Evolutionary conservation across 2,888 invertebrate species (phyloP).

Genomic region (Gibbula magus): DNA sequence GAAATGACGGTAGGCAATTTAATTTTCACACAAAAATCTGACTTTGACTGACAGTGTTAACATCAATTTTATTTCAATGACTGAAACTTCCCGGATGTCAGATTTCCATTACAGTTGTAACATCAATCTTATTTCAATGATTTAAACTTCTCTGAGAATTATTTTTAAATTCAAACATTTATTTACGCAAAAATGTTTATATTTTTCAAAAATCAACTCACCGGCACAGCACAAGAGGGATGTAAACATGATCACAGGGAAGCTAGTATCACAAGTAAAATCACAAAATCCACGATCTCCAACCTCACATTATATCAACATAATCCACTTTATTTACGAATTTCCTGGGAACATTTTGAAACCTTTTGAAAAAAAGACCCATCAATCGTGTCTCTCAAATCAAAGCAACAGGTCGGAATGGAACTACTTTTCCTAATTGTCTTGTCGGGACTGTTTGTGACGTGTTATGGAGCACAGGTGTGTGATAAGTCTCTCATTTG

Average conservation of each 20-base stretch:
- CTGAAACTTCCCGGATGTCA: too few relatives aligned
- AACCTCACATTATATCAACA: too few relatives aligned
- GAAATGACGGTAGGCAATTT: too few relatives aligned
- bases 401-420: not conserved
- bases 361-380: not conserved
- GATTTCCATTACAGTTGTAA: too few relatives aligned
- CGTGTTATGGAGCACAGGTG: not conserved
- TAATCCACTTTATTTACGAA: not conserved
- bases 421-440: not conserved
- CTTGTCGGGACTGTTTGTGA: not conserved
- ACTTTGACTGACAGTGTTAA: too few relatives aligned
- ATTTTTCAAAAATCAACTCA: conserved; percentile 15
- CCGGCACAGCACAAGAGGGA: conserved; percentile 36
- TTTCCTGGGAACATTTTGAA: not conserved
- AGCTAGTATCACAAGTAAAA: not conserved
- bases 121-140: too few relatives aligned
- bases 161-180: too few relatives aligned
- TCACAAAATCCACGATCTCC: not conserved
- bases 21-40: too few relatives aligned
- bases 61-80: too few relatives aligned
- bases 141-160: too few relatives aligned
- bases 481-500: not conserved
- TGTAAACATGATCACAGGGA: conserved; percentile 25
- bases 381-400: not conserved
- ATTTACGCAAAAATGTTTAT: too few relatives aligned